Conservation (phyloP, 2,797 vertebrate species). For the Philypnodon macrostomus region DNA sequence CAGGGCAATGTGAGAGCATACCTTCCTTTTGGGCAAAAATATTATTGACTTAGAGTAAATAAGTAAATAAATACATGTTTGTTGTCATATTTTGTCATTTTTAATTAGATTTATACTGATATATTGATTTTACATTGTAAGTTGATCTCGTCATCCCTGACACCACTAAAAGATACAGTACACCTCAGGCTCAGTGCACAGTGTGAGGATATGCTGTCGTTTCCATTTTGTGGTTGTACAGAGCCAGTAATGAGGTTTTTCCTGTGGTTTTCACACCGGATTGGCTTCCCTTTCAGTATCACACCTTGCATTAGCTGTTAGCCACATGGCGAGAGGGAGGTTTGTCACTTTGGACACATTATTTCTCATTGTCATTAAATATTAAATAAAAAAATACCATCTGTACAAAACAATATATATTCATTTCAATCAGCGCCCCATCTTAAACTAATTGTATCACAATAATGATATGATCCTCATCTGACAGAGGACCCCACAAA, state of each 20-base stretch:
- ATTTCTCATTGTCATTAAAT: slow-evolving; percentile 56
- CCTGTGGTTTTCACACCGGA: slow-evolving; percentile 73
- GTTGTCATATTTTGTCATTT: neutral
- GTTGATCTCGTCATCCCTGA: neutral
- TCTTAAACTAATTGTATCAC: no score
- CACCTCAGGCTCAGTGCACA: slow-evolving; percentile 36
- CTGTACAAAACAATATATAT: slow-evolving; percentile 18
- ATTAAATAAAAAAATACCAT: slow-evolving; percentile 35
- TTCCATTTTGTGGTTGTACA: slow-evolving; percentile 39
- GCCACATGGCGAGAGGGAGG: slow-evolving; percentile 50
- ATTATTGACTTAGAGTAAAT: slow-evolving; percentile 23
- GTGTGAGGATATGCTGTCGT: slow-evolving; percentile 51
- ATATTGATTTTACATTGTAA: neutral
- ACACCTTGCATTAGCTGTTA: slow-evolving; percentile 73
- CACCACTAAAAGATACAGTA: neutral
- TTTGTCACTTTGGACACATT: slow-evolving; percentile 40
- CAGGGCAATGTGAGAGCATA: slow-evolving; percentile 29
- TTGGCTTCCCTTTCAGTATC: slow-evolving; percentile 67
- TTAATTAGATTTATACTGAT: no score
- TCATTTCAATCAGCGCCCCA: slow-evolving; percentile 8
- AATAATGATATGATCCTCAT: no score
- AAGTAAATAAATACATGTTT: neutral
- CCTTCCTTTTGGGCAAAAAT: slow-evolving; percentile 28
- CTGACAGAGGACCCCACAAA: no score
- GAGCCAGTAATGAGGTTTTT: slow-evolving; percentile 57